These are phyloP conservation scores for Echinops telfairi DNA, from an alignment of 2,113 vertebrate genomes.

Conservation along the genomic window DNA sequence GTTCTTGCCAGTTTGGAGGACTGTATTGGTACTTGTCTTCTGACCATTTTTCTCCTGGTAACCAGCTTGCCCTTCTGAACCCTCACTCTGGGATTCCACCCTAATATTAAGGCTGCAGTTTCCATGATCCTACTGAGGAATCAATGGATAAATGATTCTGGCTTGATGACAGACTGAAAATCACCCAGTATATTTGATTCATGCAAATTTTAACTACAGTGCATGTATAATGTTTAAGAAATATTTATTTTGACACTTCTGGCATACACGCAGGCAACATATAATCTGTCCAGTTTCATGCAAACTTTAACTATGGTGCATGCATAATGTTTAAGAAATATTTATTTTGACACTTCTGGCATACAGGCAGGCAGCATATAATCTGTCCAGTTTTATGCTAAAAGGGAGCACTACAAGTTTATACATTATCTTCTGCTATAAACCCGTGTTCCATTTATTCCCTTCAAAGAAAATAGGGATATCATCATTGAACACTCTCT, in stretches of 20 bases:
- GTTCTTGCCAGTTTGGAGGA: neutral
- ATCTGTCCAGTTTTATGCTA: neutral
- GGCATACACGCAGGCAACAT: neutral
- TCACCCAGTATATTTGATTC: neutral
- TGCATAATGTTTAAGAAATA: neutral
- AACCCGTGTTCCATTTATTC: neutral
- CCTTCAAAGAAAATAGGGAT: conserved; percentile 32
- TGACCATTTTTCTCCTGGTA: neutral
- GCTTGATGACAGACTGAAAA: neutral
- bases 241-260: neutral
- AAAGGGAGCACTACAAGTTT: neutral
- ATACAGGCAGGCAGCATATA: neutral
- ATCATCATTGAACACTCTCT: neutral
- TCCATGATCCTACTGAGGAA: too few species aligned
- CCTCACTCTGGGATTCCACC: too few species aligned
- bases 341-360: neutral
- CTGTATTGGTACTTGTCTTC: neutral
- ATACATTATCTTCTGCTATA: neutral
- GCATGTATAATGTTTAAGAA: neutral
- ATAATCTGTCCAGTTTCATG: neutral
- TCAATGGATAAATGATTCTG: neutral
- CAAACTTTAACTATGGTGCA: neutral
- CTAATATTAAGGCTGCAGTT: neutral
- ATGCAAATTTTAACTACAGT: neutral
- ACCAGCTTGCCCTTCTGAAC: neutral